Conservation (phyloP, 2,797 vertebrate species). For the Schizopygopsis malacanthus region DNA sequence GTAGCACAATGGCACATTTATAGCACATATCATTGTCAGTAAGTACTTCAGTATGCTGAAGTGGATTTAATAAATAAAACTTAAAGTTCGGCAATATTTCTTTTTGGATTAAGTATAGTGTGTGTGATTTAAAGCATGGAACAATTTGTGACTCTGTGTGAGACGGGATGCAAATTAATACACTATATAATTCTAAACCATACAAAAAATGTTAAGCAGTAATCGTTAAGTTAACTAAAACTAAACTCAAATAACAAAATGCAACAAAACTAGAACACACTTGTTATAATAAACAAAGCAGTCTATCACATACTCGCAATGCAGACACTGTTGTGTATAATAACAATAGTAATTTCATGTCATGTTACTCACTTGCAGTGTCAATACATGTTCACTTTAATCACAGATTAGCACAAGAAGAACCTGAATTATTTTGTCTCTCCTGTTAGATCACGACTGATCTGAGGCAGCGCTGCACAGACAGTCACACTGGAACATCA, state of each 20-base stretch:
- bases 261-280: background rate
- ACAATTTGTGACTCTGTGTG: background rate
- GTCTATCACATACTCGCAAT: background rate
- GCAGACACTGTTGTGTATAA: background rate
- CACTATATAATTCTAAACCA: background rate
- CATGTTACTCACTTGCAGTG: background rate
- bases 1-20: slow-evolving; percentile 5
- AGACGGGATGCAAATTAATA: background rate
- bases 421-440: background rate
- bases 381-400: background rate
- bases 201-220: background rate
- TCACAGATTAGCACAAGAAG: background rate
- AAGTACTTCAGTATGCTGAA: slow-evolving; percentile 12
- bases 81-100: background rate
- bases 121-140: background rate
- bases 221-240: background rate
- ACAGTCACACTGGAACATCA: slow-evolving; percentile 98
- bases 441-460: slow-evolving; percentile 92
- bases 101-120: background rate
- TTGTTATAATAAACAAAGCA: background rate
- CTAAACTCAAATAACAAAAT: background rate
- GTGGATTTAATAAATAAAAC: background rate
- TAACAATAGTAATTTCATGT: background rate
- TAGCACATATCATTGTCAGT: background rate
- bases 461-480: slow-evolving; percentile 95